Percentiles rank a stretch among this genome's conserved stretches.
Conservation (phyloP, 2,113 vertebrate genomes). For the Gobiocypris rarus region DNA sequence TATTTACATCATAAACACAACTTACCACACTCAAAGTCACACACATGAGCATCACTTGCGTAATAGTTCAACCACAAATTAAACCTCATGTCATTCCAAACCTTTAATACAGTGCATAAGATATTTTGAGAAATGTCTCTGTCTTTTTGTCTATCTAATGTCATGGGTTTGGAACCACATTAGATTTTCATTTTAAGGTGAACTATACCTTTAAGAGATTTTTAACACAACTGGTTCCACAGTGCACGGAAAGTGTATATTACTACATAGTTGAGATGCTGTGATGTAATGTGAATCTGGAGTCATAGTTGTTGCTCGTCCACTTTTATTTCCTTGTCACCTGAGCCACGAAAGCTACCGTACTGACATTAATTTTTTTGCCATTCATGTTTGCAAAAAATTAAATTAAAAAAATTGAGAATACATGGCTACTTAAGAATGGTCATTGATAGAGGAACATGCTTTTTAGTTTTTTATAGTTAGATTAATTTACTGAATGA, state of each 20-base stretch:
- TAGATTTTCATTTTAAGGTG: background rate
- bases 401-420: background rate
- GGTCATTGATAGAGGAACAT: background rate
- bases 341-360: background rate
- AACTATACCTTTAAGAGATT: background rate
- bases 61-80: background rate
- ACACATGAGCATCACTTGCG: slow-evolving; percentile 37
- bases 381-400: background rate
- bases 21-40: slow-evolving; percentile 53
- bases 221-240: background rate
- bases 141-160: background rate
- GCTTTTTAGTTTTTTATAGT: background rate
- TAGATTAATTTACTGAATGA: background rate
- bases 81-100: background rate
- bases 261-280: background rate
- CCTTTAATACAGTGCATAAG: background rate
- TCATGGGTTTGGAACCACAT: background rate
- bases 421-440: background rate
- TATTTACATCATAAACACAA: slow-evolving; percentile 23
- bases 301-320: background rate
- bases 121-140: background rate
- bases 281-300: background rate
- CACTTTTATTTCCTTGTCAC: background rate
- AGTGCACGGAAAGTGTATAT: background rate
- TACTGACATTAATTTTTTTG: background rate